Evolutionary conservation across 2,888 invertebrate species (phyloP), one percentile per base, ranked within the genome.

Genomic region (Chloromyia formosa): DNA sequence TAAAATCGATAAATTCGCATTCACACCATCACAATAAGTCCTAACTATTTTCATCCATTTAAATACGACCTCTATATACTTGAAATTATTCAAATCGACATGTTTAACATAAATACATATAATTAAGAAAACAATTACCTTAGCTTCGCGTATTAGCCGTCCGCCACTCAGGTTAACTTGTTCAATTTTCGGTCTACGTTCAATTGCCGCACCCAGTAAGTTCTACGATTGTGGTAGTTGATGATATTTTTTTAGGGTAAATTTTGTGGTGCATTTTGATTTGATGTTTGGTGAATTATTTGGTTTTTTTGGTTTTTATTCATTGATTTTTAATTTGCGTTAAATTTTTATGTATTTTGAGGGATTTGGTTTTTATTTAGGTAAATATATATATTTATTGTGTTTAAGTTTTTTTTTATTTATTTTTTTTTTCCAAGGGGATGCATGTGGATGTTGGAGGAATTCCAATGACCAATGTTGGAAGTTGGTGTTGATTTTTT

Each of bases 81-180:
- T 35, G 7, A 4, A 35, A 35, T 4, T 35, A 35, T 35, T 35
- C 27, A n/a, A n/a, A n/a, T n/a, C n/a, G n/a, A n/a, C 58, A 58
- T n/a, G n/a, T 22, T 22, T 40, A 53, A 64, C 62, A 74, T 42
- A 69, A 73, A 79, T 79, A 79, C 79, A 79, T 79, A 80, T 87
- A 78, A 80, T 81, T 80, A 80, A 80, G 81, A 78, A 69, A 75
- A 74, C 73, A 82, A 81, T 85, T 93, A 98, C 97, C 96, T 97
- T 97, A 82, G 97, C 97, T 89, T 98, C 98, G 79, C 97, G 91
- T 83, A 98, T 96, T 87, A 94, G 95, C 85, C 95, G 91, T 81
- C 97, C 97, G 82, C 98, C 98, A 82, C 95, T 94, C 81, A 94
- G 89, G 88, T 98, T 98, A 84, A 97, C 95, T 84, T 94, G 93